These are phyloP conservation scores for Bombyx mori DNA, from an alignment of 1,140 invertebrate species.

Conservation along the genomic window DNA sequence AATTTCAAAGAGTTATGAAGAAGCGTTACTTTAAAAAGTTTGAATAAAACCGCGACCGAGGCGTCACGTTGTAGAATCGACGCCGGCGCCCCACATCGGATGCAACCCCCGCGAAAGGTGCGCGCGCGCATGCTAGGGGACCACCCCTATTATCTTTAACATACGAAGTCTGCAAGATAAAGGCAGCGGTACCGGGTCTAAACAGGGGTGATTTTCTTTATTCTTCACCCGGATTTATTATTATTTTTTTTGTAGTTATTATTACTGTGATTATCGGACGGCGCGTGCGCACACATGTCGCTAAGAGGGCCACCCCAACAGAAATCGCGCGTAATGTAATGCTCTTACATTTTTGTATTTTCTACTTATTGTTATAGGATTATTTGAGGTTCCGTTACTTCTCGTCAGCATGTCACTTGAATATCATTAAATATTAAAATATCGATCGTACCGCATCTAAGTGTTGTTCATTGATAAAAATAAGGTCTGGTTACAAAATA, in stretches of 20 bases:
- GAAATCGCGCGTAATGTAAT: conserved; percentile 36
- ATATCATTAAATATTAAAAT: too few relatives aligned
- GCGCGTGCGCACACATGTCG: conserved; percentile 64
- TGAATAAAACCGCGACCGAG: conserved; percentile 54
- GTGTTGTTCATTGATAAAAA: too few relatives aligned
- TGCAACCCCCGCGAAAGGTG: conserved; percentile 61
- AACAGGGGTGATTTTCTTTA: conserved; percentile 65
- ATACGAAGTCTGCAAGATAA: conserved; percentile 70
- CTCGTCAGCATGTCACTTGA: conserved; percentile 15
- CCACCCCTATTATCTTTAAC: conserved; percentile 68
- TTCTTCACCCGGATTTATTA: conserved; percentile 70
- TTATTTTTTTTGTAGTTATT: conserved; percentile 67
- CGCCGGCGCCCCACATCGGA: conserved; percentile 24
- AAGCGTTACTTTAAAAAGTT: conserved; percentile 29
- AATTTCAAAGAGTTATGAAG: too few relatives aligned
- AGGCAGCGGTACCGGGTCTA: conserved; percentile 53
- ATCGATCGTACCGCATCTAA: too few relatives aligned
- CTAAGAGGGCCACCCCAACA: conserved; percentile 38
- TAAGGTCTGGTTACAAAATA: too few relatives aligned
- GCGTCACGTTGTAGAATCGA: conserved; percentile 27
- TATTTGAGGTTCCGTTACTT: conserved; percentile 57
- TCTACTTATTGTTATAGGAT: conserved; percentile 57
- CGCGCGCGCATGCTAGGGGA: conserved; percentile 36
- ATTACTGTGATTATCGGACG: conserved; percentile 62
- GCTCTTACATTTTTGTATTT: conserved; percentile 59